Evolutionary conservation across 2,113 vertebrate species (phyloP).

Genomic region (Takifugu flavidus): DNA sequence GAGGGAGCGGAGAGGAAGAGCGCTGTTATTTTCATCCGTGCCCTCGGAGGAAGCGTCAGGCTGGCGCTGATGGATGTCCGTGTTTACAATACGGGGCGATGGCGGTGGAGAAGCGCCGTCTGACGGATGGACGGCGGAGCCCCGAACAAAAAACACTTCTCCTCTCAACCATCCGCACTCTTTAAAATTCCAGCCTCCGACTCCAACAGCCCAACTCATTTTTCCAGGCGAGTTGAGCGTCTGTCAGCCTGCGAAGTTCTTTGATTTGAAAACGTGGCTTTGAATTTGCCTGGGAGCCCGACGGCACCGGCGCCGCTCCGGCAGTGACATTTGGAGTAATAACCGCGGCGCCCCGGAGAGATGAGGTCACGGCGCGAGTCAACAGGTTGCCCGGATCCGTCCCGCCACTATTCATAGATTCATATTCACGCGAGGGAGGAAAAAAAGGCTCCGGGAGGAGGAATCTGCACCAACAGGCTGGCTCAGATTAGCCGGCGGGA

Average conservation of each 20-base stretch:
- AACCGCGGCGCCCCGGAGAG: constrained; percentile 15
- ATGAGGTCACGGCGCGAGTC: constrained; percentile 25
- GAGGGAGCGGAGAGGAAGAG: too few species aligned
- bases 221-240: constrained; percentile 13
- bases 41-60: constrained; percentile 1
- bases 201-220: too few species aligned
- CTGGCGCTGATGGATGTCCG: constrained; percentile 24
- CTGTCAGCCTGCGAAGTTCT: constrained; percentile 29
- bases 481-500: too few species aligned
- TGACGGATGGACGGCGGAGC: too few species aligned
- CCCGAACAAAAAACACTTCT: too few species aligned
- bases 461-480: too few species aligned
- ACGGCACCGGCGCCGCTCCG: constrained; percentile 4
- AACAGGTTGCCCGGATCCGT: constrained; percentile 23
- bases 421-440: constrained; percentile 1
- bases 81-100: constrained; percentile 16
- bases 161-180: too few species aligned
- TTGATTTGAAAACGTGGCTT: constrained; percentile 24
- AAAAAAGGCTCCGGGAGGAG: background rate
- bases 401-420: constrained; percentile 10
- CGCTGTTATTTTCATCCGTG: too few species aligned
- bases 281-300: constrained; percentile 14
- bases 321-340: constrained; percentile 52
- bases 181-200: too few species aligned
- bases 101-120: too few species aligned